Percentiles rank a stretch among this genome's conserved stretches.
Evolutionary conservation across 2,797 vertebrate genomes (phyloP).

Genomic region (Acanthurus leucopareius): DNA sequence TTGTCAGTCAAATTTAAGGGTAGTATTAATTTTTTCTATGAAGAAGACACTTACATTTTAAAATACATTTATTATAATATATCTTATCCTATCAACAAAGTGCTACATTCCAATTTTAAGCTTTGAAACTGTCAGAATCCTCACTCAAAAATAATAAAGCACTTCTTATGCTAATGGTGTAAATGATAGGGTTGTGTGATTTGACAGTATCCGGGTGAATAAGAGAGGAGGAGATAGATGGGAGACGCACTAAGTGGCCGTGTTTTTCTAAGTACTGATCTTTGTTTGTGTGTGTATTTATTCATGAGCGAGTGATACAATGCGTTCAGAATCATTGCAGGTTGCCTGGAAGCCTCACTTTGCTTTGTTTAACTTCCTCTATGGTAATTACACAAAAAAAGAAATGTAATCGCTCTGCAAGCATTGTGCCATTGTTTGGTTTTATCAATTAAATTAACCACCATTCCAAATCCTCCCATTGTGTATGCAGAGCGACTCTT

Average conservation of each 20-base stretch:
- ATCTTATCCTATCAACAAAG: background rate
- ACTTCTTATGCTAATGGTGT: background rate
- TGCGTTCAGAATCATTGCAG: constrained; percentile 52
- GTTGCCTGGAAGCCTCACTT: constrained; percentile 71
- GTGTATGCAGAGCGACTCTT: constrained; percentile 78
- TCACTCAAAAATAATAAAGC: constrained; percentile 20
- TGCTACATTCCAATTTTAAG: background rate
- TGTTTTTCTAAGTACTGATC: constrained; percentile 45
- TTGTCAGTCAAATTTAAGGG: background rate
- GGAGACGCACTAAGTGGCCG: constrained; percentile 32
- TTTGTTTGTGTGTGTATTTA: constrained; percentile 50
- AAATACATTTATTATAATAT: background rate
- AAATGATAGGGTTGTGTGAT: constrained; percentile 7
- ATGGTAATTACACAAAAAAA: constrained; percentile 78
- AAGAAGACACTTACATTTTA: background rate
- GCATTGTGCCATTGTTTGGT: constrained; percentile 83
- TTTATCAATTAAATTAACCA: constrained; percentile 88
- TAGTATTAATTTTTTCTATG: background rate
- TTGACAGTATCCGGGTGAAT: constrained; percentile 13
- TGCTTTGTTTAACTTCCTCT: constrained; percentile 80
- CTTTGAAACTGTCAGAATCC: background rate
- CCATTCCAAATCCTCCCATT: constrained; percentile 87
- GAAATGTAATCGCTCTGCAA: constrained; percentile 76
- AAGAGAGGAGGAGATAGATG: background rate
- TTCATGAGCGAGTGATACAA: constrained; percentile 48